A percentile compares a stretch with the other conserved stretches of the same genome.
These are phyloP conservation scores for Mamestra configurata DNA, from an alignment of 1,140 invertebrate species.

Conservation along the genomic window DNA sequence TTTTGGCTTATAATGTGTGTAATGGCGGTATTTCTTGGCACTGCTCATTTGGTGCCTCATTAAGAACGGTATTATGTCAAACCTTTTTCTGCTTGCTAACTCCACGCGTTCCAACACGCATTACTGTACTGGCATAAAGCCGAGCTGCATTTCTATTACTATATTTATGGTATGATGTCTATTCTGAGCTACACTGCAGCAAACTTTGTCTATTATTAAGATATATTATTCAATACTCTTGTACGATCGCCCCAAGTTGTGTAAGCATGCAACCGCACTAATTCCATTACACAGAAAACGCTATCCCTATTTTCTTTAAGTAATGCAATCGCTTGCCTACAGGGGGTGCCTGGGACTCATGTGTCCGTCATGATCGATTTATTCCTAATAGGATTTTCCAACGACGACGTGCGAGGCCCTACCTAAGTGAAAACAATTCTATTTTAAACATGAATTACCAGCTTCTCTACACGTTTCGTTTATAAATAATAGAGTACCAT, in stretches of 20 bases:
- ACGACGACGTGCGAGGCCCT: conserved; percentile 32
- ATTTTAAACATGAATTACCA: conserved; percentile 37
- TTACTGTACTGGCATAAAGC: conserved; percentile 16
- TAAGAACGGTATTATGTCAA: conserved; percentile 10
- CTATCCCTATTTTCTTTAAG: conserved; percentile 43
- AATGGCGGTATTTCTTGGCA: not conserved
- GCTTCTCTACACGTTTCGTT: conserved; percentile 14
- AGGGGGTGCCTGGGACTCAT: conserved; percentile 35
- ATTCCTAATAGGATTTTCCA: conserved; percentile 51
- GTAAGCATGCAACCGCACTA: conserved; percentile 43
- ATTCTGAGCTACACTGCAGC: conserved; percentile 19
- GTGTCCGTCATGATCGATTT: conserved; percentile 49
- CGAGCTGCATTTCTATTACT: not conserved
- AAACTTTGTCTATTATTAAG: conserved; percentile 28
- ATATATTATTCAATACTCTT: conserved; percentile 30
- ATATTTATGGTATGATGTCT: conserved; percentile 27
- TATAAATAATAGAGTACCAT: not conserved
- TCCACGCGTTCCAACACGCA: conserved; percentile 15
- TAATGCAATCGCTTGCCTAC: conserved; percentile 45
- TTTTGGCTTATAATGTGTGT: not conserved
- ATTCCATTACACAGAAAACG: conserved; percentile 42
- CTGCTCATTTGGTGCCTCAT: not conserved
- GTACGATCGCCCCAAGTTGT: conserved; percentile 4
- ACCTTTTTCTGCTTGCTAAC: not conserved
- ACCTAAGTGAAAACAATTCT: conserved; percentile 37